Evolutionary conservation across 2,113 vertebrate species (phyloP), one percentile per base, ranked within the genome.

Genomic region (Mesitornis unicolor): DNA sequence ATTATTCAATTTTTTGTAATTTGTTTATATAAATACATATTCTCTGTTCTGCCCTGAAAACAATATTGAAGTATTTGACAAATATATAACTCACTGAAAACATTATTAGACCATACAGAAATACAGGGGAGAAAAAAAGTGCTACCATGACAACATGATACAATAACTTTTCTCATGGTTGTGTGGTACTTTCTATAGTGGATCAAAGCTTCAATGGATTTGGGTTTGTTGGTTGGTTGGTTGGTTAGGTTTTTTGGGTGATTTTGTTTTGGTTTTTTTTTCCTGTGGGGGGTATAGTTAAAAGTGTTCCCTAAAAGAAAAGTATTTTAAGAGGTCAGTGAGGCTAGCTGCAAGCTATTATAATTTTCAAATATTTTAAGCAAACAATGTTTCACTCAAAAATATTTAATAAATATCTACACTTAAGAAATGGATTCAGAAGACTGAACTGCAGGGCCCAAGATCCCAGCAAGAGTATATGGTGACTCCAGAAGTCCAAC

Each of bases 41-140:
- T 64, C 29, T 42, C 38, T 13, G 18, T 71, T 84, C 76, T 42
- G 28, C 42, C 59, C 40, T 82, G 26, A 59, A 70, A 90, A 71
- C 9, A 36, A 48, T 14, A 38, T 43, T 88, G 60, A 56, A 90
- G 84, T 26, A 74, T 16, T 11, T 83, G 42, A 89, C 17, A 87
- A 80, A 74, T 12, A 65, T 5, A 13, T 59, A 9, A 59, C 61
- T 48, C 13, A 76, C 0, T 56, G 24, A 75, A 91, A 85, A 54
- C 19, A 25, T 53, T 60, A 63, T 21, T 53, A 73, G 53, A 68
- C 2, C 12, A 21, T 33, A 10, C 57, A 80, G 19, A 76, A 73
- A 88, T 47, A 43, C 0, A 2, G 12, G 12, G 7, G 3, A 40
- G 33, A 1, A 1, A 4, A 33, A 28, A 17, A 68, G 13, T 1